Conservation (phyloP, 2,888 invertebrate species). For the Podotricha telesiphe region DNA sequence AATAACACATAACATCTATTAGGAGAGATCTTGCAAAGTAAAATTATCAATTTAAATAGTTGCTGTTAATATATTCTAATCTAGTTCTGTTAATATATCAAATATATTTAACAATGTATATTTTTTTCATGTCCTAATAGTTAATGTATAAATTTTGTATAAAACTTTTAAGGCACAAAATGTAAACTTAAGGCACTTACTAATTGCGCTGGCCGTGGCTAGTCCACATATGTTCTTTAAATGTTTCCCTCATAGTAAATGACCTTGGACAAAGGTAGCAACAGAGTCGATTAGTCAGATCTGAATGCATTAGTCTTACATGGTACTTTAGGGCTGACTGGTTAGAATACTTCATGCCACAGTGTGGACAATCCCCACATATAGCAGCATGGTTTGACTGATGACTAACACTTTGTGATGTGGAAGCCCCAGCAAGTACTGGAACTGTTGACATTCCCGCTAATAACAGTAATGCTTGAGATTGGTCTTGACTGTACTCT, state of each 20-base stretch:
- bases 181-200: slow-evolving; percentile 67
- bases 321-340: slow-evolving; percentile 88
- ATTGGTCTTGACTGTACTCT: slow-evolving; percentile 70
- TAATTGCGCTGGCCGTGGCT: slow-evolving; percentile 86
- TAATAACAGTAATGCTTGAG: slow-evolving; percentile 67
- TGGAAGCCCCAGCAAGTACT: slow-evolving; percentile 67
- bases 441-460: slow-evolving; percentile 73
- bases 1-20: slow-evolving; percentile 39
- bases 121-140: slow-evolving; percentile 34
- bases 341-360: slow-evolving; percentile 87
- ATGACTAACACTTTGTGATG: slow-evolving; percentile 68
- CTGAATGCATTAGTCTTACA: slow-evolving; percentile 87
- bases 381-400: slow-evolving; percentile 80
- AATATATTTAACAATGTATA: slow-evolving; percentile 30
- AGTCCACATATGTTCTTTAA: slow-evolving; percentile 88
- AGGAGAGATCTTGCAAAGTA: slow-evolving; percentile 40
- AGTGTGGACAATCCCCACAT: slow-evolving; percentile 87
- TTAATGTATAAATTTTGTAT: slow-evolving; percentile 35
- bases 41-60: slow-evolving; percentile 8
- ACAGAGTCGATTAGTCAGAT: slow-evolving; percentile 86
- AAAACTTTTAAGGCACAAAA: slow-evolving; percentile 43
- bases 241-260: slow-evolving; percentile 87
- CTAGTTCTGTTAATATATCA: too few species aligned
- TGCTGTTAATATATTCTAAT: slow-evolving; percentile 2
- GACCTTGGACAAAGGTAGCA: slow-evolving; percentile 88